Conservation (phyloP, 2,888 invertebrate species). For the Drosophila mercatorum region DNA sequence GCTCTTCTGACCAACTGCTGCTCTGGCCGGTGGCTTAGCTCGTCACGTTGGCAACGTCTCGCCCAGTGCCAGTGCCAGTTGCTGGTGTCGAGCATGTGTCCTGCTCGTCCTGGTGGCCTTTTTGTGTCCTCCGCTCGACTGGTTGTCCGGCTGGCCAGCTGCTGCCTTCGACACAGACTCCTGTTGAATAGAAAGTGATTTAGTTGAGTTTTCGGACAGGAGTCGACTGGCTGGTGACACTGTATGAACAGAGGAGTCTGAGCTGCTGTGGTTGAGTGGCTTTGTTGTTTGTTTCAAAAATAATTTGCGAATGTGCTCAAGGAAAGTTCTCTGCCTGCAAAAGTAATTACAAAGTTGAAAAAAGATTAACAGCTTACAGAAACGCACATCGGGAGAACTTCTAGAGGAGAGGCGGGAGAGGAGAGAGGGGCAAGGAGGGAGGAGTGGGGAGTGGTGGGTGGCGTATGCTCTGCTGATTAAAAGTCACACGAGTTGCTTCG, state of each 20-base stretch:
- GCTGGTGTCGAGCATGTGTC: slow-evolving; percentile 52
- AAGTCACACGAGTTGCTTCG: slow-evolving; percentile 18
- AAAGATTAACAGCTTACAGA: slow-evolving; percentile 78
- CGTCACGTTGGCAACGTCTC: slow-evolving; percentile 38
- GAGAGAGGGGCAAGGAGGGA: too few species aligned
- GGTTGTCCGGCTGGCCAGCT: slow-evolving; percentile 15
- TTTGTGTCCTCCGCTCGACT: slow-evolving; percentile 35
- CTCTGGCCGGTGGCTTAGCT: slow-evolving; percentile 26
- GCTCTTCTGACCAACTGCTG: slow-evolving; percentile 24
- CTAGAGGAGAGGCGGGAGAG: not conserved
- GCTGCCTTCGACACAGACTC: slow-evolving; percentile 32
- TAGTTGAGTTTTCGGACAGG: slow-evolving; percentile 59
- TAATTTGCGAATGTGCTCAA: slow-evolving; percentile 60
- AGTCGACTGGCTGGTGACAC: slow-evolving; percentile 38
- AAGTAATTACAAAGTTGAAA: slow-evolving; percentile 83
- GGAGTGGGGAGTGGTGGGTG: not conserved
- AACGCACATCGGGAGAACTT: slow-evolving; percentile 19
- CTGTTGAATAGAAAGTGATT: slow-evolving; percentile 77
- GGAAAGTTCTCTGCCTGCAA: slow-evolving; percentile 70
- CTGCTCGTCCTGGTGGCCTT: slow-evolving; percentile 33
- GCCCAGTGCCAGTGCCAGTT: slow-evolving; percentile 23
- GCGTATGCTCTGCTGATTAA: not conserved
- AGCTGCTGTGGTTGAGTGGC: slow-evolving; percentile 40
- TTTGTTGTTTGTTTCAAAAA: slow-evolving; percentile 49
- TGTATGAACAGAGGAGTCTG: slow-evolving; percentile 16